Evolutionary conservation across 2,113 vertebrate species (phyloP), one percentile per base, ranked within the genome.

Genomic region (Myocastor coypus): DNA sequence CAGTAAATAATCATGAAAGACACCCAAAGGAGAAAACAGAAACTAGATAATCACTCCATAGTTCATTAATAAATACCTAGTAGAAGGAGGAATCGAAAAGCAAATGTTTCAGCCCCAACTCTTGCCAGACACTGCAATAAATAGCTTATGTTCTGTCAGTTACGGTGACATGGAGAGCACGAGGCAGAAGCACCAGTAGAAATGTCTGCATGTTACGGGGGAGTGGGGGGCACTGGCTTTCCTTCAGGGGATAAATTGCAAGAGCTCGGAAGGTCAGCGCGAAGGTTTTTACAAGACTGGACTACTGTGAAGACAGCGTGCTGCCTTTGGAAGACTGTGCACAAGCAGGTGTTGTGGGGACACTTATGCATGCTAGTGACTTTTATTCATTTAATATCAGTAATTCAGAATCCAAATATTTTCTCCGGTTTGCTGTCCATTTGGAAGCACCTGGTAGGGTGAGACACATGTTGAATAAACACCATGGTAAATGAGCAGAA

Each of bases 321-420:
- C 46, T 52, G 46, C 17, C 46, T 80, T 87, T 71, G 55, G 1
- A 75, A 28, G 68, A 61, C 68, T 34, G 16, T 50, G 1, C 20
- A 0, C 28, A 30, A 71, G 40, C 11, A 22, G 4, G 7, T 14
- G 64, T 71, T 40, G 50, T 17, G 66, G 13, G 40, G 14, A 20
- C 19, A 20, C 20, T 13, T 40, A 12, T n/a, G 3, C 42, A 24
- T 9, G n/a, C n/a, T n/a, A 37, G 85, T 37, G 63, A 88, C 17
- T 87, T 50, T 83, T 68, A 78, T 92, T 83, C 73, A 82, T 71
- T 92, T 75, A 61, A 42, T 77, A 52, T 52, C 69, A 86, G 6
- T 57, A 55, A 73, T 86, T 86, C 50, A 55, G 50, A 75, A 55
- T 73, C 32, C 40, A 75, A 2, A 75, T 85, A 52, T 92, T 92